Conservation (phyloP, 2,888 invertebrate genomes). For the Eremobia ochroleuca region DNA sequence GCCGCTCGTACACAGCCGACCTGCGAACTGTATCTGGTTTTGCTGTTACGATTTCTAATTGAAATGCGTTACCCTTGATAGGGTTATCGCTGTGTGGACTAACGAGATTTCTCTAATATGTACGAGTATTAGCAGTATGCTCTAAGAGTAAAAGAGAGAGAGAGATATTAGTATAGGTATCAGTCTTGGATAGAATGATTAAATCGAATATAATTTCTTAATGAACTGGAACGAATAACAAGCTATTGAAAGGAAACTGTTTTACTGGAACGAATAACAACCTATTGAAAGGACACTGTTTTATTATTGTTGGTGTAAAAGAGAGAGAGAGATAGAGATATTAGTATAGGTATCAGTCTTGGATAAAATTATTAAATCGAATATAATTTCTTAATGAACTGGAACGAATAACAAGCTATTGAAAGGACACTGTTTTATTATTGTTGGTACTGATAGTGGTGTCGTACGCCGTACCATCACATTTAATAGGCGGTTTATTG, state of each 20-base stretch:
- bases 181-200: background rate
- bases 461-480: background rate
- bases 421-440: background rate
- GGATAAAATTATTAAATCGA: background rate
- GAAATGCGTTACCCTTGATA: conserved; percentile 40
- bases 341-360: no score
- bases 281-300: no score
- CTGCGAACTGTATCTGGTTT: conserved; percentile 6
- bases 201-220: background rate
- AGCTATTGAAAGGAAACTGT: background rate
- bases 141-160: background rate
- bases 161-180: background rate
- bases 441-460: background rate
- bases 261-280: no score
- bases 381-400: background rate
- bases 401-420: background rate
- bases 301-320: background rate
- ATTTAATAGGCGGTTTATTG: background rate
- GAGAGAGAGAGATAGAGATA: no score
- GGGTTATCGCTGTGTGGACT: conserved; percentile 7
- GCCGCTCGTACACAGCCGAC: background rate
- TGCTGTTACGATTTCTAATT: conserved; percentile 36
- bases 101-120: conserved; percentile 34
- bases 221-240: background rate
- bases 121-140: background rate